phyloP scores from a whole-genome alignment of 2,888 invertebrate genomes.

The Orthosia incerta region DNA sequence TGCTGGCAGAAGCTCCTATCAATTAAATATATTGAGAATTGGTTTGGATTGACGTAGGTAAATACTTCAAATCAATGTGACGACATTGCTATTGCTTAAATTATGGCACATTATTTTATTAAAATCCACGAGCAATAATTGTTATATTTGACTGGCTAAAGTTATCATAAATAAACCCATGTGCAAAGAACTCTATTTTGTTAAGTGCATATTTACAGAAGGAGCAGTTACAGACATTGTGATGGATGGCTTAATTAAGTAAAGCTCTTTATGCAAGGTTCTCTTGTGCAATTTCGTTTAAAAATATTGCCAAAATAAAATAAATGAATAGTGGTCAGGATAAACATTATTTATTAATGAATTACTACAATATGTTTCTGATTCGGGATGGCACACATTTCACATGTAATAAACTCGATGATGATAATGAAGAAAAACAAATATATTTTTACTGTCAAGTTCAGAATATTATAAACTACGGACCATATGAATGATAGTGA shows the following conservation, averaged over 20 bases:
- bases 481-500: background rate
- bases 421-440: too few relatives aligned
- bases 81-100: too few relatives aligned
- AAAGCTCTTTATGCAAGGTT: background rate
- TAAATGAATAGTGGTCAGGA: too few relatives aligned
- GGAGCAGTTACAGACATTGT: conserved; percentile 14
- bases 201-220: conserved; percentile 19
- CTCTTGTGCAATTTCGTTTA: background rate
- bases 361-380: background rate
- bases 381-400: too few relatives aligned
- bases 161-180: conserved; percentile 23
- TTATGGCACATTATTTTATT: background rate
- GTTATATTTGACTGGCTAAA: background rate
- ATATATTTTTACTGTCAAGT: too few relatives aligned
- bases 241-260: conserved; percentile 5
- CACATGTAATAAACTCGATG: too few relatives aligned
- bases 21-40: too few relatives aligned
- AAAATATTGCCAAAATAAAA: background rate
- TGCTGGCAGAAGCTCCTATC: too few relatives aligned
- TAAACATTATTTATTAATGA: too few relatives aligned
- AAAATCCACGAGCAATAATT: conserved; percentile 3
- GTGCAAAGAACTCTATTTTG: conserved; percentile 19
- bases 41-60: too few relatives aligned
- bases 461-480: background rate
- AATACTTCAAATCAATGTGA: too few relatives aligned